A percentile compares a stretch with the other conserved stretches of the same genome.
Conservation (phyloP, 2,113 vertebrate genomes). For the Cryptomyrus ogoouensis region DNA sequence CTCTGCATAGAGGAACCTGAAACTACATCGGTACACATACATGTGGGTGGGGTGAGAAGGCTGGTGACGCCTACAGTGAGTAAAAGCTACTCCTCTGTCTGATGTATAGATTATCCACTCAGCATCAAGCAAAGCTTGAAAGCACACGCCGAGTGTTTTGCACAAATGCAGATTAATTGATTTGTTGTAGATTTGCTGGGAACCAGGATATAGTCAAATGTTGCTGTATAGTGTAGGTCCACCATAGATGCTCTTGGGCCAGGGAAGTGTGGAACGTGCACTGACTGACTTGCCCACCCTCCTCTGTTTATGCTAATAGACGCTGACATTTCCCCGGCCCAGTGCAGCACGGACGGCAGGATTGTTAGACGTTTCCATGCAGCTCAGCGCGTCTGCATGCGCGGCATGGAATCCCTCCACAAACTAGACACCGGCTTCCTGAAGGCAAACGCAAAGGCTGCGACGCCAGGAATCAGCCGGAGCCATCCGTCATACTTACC, state of each 20-base stretch:
- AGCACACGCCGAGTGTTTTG: not conserved
- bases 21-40: not conserved
- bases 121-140: not conserved
- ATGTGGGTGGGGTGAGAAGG: not conserved
- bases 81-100: not conserved
- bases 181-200: constrained; percentile 18
- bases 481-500: constrained; percentile 11
- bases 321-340: constrained; percentile 49
- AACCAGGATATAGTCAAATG: constrained; percentile 25
- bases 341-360: not conserved
- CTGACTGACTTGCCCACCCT: constrained; percentile 39
- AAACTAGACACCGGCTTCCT: not conserved
- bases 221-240: constrained; percentile 49
- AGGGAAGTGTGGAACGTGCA: constrained; percentile 52
- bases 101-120: not conserved
- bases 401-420: not conserved
- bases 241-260: constrained; percentile 53
- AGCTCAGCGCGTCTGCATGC: constrained; percentile 35
- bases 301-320: constrained; percentile 51
- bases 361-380: constrained; percentile 26
- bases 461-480: not conserved
- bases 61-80: not conserved
- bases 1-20: not conserved
- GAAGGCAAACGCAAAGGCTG: not conserved
- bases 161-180: constrained; percentile 16